A percentile compares a stretch with the other conserved stretches of the same genome.
phyloP scores from a whole-genome alignment of 2,888 invertebrate species.

The Cheilosia vernalis region DNA sequence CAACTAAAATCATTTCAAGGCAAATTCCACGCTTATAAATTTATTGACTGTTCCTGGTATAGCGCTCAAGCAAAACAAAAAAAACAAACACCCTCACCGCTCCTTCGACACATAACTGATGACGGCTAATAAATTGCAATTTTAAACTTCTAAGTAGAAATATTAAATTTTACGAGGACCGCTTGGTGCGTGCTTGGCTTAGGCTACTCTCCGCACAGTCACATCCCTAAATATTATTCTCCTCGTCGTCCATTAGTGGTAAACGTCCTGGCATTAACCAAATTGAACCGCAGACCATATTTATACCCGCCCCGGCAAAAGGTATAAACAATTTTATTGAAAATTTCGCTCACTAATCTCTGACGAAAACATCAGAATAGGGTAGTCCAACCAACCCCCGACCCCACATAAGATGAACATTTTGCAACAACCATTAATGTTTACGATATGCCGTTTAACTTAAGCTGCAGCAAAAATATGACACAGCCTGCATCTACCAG shows the following conservation, averaged over 20 bases:
- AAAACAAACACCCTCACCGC: background rate
- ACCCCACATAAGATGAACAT: constrained; percentile 46
- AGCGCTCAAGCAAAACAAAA: too few relatives aligned
- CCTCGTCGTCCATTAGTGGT: constrained; percentile 68
- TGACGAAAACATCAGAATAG: constrained; percentile 46
- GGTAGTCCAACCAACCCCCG: background rate
- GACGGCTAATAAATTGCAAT: constrained; percentile 72
- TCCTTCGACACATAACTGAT: constrained; percentile 42
- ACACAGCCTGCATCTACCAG: constrained; percentile 56
- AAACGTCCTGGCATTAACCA: constrained; percentile 70
- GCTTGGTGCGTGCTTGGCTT: constrained; percentile 70
- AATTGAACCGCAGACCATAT: constrained; percentile 58
- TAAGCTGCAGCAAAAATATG: constrained; percentile 72
- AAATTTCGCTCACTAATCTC: constrained; percentile 75
- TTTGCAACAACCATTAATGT: constrained; percentile 74
- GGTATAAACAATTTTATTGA: constrained; percentile 75
- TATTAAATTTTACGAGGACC: constrained; percentile 73
- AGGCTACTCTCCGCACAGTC: constrained; percentile 44
- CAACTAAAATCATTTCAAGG: constrained; percentile 58
- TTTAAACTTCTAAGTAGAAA: constrained; percentile 73
- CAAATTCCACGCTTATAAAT: constrained; percentile 61
- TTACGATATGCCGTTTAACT: constrained; percentile 74
- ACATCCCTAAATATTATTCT: constrained; percentile 38
- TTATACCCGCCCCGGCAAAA: constrained; percentile 16
- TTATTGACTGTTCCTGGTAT: constrained; percentile 57